Evolutionary conservation across 2,888 invertebrate genomes (phyloP).

Genomic region (Drosophila prolongata): DNA sequence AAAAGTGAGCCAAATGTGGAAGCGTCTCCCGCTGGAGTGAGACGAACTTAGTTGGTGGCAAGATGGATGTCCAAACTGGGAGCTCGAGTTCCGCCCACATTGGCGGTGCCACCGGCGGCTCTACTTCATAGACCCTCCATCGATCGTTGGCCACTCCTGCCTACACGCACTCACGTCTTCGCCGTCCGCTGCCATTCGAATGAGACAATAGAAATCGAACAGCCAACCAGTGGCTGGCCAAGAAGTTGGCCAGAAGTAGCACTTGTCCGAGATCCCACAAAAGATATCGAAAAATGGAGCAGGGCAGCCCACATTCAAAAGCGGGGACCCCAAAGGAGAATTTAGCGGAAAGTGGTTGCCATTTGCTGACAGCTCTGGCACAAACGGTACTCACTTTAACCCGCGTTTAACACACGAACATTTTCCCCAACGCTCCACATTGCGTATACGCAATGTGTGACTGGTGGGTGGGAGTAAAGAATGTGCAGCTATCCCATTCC

Average conservation of each 20-base stretch:
- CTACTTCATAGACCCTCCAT: slow-evolving; percentile 33
- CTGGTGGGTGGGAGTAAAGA: slow-evolving; percentile 2
- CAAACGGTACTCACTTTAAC: slow-evolving; percentile 11
- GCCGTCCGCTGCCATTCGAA: slow-evolving; percentile 7
- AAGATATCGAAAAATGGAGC: slow-evolving; percentile 47
- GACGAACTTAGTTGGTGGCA: slow-evolving; percentile 11
- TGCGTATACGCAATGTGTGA: slow-evolving; percentile 68
- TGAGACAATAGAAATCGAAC: slow-evolving; percentile 59
- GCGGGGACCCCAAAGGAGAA: not conserved
- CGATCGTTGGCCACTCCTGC: slow-evolving; percentile 46
- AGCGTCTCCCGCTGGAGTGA: slow-evolving; percentile 3
- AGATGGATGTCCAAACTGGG: slow-evolving; percentile 40
- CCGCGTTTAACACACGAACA: slow-evolving; percentile 20
- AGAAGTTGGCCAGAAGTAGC: slow-evolving; percentile 51
- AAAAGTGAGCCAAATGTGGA: slow-evolving; percentile 31
- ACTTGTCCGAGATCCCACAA: slow-evolving; percentile 49
- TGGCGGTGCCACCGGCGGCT: not conserved
- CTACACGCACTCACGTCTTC: slow-evolving; percentile 26
- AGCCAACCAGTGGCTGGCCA: slow-evolving; percentile 29
- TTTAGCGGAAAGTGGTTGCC: slow-evolving; percentile 19
- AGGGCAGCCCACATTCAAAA: slow-evolving; percentile 37
- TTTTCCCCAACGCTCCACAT: slow-evolving; percentile 12
- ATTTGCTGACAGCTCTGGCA: slow-evolving; percentile 27
- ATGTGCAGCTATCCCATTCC: slow-evolving; percentile 15
- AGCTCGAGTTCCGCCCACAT: slow-evolving; percentile 24